A percentile compares a stretch with the other conserved stretches of the same genome.
Evolutionary conservation across 2,888 invertebrate species (phyloP).

Genomic region (Diaperis boleti): DNA sequence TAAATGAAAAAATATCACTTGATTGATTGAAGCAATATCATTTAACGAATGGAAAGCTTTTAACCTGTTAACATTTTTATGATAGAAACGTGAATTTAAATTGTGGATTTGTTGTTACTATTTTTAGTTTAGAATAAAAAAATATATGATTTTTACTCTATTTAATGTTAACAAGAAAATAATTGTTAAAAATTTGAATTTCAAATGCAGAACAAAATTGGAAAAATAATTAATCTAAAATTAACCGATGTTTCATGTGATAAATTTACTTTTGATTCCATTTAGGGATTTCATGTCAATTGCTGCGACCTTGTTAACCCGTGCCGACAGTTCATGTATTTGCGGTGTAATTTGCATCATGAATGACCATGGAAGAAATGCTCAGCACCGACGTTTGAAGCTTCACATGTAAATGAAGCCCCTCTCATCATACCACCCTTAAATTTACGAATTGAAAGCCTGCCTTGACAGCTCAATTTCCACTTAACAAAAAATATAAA

Average conservation of each 20-base stretch:
- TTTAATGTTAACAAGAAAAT: too few species aligned
- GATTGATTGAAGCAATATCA: too few species aligned
- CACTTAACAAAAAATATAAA: conserved; percentile 15
- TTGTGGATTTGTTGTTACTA: too few species aligned
- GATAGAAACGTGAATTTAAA: too few species aligned
- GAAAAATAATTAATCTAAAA: too few species aligned
- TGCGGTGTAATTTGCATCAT: conserved; percentile 20
- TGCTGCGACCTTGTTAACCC: conserved; percentile 7
- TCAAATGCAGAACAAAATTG: too few species aligned
- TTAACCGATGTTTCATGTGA: background rate
- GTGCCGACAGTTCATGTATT: conserved; percentile 11
- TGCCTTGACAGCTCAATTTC: conserved; percentile 8
- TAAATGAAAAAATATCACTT: too few species aligned
- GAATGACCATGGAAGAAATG: conserved; percentile 8
- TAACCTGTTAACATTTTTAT: too few species aligned
- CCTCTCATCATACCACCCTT: background rate
- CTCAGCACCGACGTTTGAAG: background rate
- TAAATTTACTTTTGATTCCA: background rate
- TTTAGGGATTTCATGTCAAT: background rate
- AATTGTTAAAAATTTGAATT: too few species aligned
- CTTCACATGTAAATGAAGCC: conserved; percentile 17
- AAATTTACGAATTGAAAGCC: conserved; percentile 13
- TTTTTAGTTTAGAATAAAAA: too few species aligned
- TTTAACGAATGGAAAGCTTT: too few species aligned
- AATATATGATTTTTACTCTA: too few species aligned